These are phyloP conservation scores for Campoplex nolae DNA, from an alignment of 2,888 invertebrate species.

Conservation along the genomic window DNA sequence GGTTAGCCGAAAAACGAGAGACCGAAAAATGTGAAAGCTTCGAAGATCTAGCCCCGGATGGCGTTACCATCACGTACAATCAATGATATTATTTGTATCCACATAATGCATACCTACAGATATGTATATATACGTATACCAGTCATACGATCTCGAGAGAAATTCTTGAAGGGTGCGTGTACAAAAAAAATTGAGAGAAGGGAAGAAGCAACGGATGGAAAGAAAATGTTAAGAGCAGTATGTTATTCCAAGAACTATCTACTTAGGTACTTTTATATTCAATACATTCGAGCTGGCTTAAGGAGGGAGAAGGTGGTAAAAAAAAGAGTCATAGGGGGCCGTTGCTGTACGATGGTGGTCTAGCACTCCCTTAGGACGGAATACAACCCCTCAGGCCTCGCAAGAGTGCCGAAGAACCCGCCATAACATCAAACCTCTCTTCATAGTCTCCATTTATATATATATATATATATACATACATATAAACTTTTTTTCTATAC, in stretches of 20 bases:
- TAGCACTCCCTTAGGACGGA: slow-evolving; percentile 81
- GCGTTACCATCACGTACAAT: slow-evolving; percentile 36
- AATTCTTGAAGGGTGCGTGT: slow-evolving; percentile 42
- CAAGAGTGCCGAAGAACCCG: slow-evolving; percentile 63
- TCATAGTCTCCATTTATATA: slow-evolving; percentile 46
- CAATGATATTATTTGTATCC: slow-evolving; percentile 51
- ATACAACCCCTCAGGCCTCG: slow-evolving; percentile 56
- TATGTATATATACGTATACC: neutral
- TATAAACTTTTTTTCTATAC: slow-evolving; percentile 23
- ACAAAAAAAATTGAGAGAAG: slow-evolving; percentile 18
- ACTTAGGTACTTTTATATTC: slow-evolving; percentile 84
- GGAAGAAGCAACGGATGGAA: slow-evolving; percentile 38
- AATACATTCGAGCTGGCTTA: slow-evolving; percentile 80
- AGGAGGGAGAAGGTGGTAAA: slow-evolving; percentile 17
- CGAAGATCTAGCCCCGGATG: slow-evolving; percentile 29
- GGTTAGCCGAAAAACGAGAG: slow-evolving; percentile 64
- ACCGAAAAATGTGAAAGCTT: slow-evolving; percentile 66
- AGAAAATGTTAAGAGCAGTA: slow-evolving; percentile 70
- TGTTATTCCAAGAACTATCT: slow-evolving; percentile 82
- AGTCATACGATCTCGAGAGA: slow-evolving; percentile 35
- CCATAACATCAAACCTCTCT: slow-evolving; percentile 78
- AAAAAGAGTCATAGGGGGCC: slow-evolving; percentile 44
- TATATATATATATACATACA: slow-evolving; percentile 48
- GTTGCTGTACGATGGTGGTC: slow-evolving; percentile 70
- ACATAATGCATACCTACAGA: neutral